Percentiles rank a stretch among this genome's conserved stretches.
Evolutionary conservation across 2,888 invertebrate genomes (phyloP).

Genomic region (Apotomis turbidana): DNA sequence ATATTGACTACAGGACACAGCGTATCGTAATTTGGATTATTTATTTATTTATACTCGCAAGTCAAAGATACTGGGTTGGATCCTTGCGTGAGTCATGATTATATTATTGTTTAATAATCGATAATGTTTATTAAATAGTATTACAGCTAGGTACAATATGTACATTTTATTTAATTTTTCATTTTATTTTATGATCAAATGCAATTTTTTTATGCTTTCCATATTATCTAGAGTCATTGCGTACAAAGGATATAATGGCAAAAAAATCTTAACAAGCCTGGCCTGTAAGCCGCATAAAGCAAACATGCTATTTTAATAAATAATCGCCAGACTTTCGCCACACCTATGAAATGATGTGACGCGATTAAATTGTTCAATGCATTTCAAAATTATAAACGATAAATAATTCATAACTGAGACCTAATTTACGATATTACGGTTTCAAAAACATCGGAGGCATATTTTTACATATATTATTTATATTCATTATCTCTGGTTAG

Average conservation of each 20-base stretch:
- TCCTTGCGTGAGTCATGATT: too few species aligned
- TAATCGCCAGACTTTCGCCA: neutral
- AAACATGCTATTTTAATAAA: constrained; percentile 3
- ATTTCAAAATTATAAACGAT: neutral
- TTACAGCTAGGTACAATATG: too few species aligned
- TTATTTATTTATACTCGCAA: too few species aligned
- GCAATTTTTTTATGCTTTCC: too few species aligned
- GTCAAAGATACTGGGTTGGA: too few species aligned
- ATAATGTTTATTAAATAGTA: too few species aligned
- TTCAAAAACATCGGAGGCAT: neutral
- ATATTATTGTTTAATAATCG: too few species aligned
- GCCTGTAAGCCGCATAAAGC: neutral
- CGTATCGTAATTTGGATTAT: too few species aligned
- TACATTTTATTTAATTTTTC: too few species aligned
- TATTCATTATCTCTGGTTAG: neutral
- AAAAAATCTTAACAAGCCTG: neutral
- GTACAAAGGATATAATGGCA: neutral
- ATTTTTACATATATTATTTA: constrained; percentile 14
- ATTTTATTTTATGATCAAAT: neutral
- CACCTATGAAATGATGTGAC: constrained; percentile 2
- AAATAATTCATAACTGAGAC: constrained; percentile 23
- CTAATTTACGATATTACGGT: constrained; percentile 19
- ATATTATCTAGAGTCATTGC: neutral
- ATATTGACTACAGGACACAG: too few species aligned
- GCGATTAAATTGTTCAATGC: neutral